These are phyloP conservation scores for Xanthorhoe spadicearia DNA, from an alignment of 2,888 invertebrate genomes.

Conservation along the genomic window DNA sequence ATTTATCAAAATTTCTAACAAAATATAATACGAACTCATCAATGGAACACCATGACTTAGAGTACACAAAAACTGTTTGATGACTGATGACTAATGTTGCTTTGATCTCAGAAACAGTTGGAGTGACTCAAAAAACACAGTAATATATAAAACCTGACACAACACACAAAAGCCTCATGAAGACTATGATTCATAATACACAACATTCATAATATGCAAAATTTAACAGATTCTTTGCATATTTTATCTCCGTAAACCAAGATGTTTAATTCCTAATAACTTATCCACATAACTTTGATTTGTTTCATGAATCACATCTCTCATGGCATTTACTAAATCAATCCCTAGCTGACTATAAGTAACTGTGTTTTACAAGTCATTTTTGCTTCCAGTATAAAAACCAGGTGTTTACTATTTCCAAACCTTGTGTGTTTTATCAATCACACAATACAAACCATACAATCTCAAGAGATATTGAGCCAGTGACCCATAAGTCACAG, in stretches of 20 bases:
- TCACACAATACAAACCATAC: slow-evolving; percentile 14
- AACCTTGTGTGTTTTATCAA: slow-evolving; percentile 5
- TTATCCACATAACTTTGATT: background rate
- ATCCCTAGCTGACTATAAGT: background rate
- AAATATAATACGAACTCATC: slow-evolving; percentile 2
- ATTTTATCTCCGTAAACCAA: slow-evolving; percentile 5
- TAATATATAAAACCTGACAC: background rate
- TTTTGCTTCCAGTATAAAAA: background rate
- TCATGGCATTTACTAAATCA: background rate
- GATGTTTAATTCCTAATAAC: background rate
- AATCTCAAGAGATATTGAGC: slow-evolving; percentile 1
- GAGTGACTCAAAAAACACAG: slow-evolving; percentile 12
- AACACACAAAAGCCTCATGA: background rate
- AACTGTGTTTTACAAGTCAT: slow-evolving; percentile 11
- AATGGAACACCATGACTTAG: slow-evolving; percentile 11
- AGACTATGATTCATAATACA: slow-evolving; percentile 5
- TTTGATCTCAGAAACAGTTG: background rate
- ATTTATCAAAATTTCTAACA: slow-evolving; percentile 27
- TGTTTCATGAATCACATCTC: slow-evolving; percentile 6
- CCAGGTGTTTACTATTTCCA: slow-evolving; percentile 2
- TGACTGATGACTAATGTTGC: background rate
- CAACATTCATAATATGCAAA: slow-evolving; percentile 1
- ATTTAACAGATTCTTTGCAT: background rate
- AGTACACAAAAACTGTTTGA: slow-evolving; percentile 17
- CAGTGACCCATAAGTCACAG: slow-evolving; percentile 3